These are phyloP conservation scores for Darevskia mixta DNA, from an alignment of 2,797 vertebrate genomes.

Conservation along the genomic window DNA sequence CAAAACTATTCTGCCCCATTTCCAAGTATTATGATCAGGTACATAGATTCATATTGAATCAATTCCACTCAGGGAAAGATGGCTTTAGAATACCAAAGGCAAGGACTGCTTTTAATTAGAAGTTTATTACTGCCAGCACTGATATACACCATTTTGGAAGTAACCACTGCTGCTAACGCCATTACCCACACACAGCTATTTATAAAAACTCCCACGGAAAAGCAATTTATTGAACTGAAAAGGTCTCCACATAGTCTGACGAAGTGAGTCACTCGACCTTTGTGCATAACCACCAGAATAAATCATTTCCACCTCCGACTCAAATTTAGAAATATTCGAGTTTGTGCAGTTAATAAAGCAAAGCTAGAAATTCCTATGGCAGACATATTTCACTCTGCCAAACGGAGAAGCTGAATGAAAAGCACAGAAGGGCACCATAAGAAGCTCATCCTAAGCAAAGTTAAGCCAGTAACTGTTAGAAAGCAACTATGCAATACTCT, in stretches of 20 bases:
- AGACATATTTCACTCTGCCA: not conserved
- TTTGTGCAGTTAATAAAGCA: not conserved
- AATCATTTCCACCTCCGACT: constrained; percentile 21
- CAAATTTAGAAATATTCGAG: constrained; percentile 8
- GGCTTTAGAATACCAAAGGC: not conserved
- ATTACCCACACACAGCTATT: not conserved
- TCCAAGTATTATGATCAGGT: not conserved
- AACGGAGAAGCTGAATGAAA: constrained; percentile 1
- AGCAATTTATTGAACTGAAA: constrained; percentile 36
- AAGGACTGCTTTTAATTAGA: not conserved
- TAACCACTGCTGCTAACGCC: not conserved
- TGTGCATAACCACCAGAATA: constrained; percentile 20
- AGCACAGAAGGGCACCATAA: constrained; percentile 7
- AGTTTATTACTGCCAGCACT: not conserved
- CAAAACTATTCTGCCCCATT: not conserved
- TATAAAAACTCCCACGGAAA: not conserved
- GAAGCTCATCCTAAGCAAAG: not conserved
- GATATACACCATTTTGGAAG: not conserved
- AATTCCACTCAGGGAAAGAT: not conserved
- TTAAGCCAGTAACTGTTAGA: not conserved
- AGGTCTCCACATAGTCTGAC: not conserved
- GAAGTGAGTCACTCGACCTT: constrained; percentile 32
- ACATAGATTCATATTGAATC: not conserved
- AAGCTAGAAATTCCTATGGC: not conserved
- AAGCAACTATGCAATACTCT: not conserved